Conservation (phyloP, 2,797 vertebrate genomes). For the Pygocentrus nattereri region DNA sequence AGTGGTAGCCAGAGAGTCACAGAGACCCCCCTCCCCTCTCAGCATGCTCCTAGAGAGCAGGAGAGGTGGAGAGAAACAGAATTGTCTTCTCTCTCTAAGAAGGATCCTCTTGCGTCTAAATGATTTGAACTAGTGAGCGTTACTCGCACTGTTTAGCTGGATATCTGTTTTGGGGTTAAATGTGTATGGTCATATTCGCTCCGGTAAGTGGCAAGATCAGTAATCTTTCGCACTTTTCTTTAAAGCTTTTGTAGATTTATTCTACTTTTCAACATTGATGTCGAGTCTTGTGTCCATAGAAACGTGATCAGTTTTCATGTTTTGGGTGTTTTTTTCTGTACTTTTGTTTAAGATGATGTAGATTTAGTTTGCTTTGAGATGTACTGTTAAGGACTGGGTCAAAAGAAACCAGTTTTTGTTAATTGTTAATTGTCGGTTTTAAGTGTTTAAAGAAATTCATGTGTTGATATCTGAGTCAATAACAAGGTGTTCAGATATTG, state of each 20-base stretch:
- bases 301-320: neutral
- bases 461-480: no score
- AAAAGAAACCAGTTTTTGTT: no score
- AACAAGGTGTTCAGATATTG: no score
- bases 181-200: conserved; percentile 97
- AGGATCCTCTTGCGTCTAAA: conserved; percentile 76
- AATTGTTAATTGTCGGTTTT: no score
- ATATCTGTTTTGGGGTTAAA: conserved; percentile 86
- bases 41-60: conserved; percentile 56
- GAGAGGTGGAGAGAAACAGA: conserved; percentile 19
- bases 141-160: conserved; percentile 81
- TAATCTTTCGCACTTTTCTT: neutral
- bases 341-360: neutral
- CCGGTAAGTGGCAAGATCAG: conserved; percentile 83
- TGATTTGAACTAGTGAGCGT: conserved; percentile 85
- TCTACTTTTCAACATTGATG: neutral
- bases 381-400: neutral
- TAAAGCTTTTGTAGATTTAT: conserved; percentile 4
- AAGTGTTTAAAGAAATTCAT: no score
- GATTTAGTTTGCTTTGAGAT: neutral
- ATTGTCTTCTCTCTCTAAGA: conserved; percentile 59
- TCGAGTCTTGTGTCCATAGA: neutral
- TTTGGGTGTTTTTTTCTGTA: neutral
- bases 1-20: neutral
- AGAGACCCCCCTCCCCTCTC: neutral